phyloP scores from a whole-genome alignment of 2,888 invertebrate genomes.

The Trissolcus japonicus region DNA sequence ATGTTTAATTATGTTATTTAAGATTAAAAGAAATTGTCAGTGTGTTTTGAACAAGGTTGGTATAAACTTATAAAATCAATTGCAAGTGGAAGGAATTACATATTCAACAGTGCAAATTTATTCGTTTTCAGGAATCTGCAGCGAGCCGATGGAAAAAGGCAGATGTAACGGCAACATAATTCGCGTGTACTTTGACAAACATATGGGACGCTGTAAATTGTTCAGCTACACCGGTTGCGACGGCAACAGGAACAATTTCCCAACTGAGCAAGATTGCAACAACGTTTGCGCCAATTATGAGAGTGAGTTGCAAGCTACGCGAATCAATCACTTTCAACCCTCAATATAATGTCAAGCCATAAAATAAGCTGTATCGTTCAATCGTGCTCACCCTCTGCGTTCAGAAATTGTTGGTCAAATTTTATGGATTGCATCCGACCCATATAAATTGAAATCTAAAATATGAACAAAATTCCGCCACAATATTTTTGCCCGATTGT shows the following conservation, averaged over 20 bases:
- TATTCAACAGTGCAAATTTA: no score
- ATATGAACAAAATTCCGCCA: no score
- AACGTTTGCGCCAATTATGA: conserved; percentile 78
- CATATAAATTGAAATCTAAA: no score
- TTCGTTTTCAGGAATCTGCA: conserved; percentile 67
- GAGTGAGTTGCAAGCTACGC: conserved; percentile 36
- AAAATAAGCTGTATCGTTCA: neutral
- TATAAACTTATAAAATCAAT: no score
- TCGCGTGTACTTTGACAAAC: conserved; percentile 82
- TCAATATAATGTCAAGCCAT: neutral
- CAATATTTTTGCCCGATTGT: no score
- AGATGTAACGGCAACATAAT: conserved; percentile 62
- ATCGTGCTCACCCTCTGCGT: neutral
- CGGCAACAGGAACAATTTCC: conserved; percentile 92
- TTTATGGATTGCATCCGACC: no score
- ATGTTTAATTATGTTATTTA: no score
- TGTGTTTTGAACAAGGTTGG: no score
- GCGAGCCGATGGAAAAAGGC: conserved; percentile 67
- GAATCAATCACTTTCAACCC: neutral
- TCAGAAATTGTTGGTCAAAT: neutral
- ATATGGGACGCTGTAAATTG: conserved; percentile 84
- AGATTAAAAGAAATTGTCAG: no score
- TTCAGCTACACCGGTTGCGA: conserved; percentile 94
- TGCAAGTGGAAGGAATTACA: no score
- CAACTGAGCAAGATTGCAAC: conserved; percentile 83